phyloP scores from a whole-genome alignment of 2,113 vertebrate genomes.

The Microtus pennsylvanicus region DNA sequence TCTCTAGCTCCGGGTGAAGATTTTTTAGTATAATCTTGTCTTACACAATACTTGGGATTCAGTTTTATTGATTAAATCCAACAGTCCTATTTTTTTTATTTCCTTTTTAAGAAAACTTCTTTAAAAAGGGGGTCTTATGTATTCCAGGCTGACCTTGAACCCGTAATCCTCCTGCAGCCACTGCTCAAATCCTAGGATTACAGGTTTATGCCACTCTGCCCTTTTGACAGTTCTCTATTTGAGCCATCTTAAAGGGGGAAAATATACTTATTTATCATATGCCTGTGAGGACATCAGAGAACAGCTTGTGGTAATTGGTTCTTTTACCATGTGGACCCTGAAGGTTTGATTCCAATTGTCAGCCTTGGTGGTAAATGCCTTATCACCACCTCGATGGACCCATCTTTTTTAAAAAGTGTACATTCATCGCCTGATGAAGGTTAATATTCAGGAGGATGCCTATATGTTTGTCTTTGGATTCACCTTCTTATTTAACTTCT shows the following conservation, averaged over 20 bases:
- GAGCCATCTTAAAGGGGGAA: not conserved
- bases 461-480: no score
- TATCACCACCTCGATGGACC: no score
- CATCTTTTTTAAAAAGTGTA: not conserved
- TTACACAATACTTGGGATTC: slow-evolving; percentile 12
- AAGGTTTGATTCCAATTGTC: not conserved
- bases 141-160: not conserved
- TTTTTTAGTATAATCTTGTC: slow-evolving; percentile 40
- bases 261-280: not conserved
- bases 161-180: not conserved
- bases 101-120: not conserved
- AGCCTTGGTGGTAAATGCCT: not conserved
- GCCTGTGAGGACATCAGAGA: not conserved
- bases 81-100: not conserved
- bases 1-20: no score
- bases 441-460: no score
- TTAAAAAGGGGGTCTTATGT: not conserved
- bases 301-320: not conserved
- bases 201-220: not conserved
- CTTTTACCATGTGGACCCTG: not conserved
- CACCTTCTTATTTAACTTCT: no score
- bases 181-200: not conserved
- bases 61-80: slow-evolving; percentile 48
- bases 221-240: not conserved
- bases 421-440: not conserved